Percentiles rank a stretch among this genome's conserved stretches.
Conservation (phyloP, 2,797 vertebrate genomes). For the Brachyalestes nurse region DNA sequence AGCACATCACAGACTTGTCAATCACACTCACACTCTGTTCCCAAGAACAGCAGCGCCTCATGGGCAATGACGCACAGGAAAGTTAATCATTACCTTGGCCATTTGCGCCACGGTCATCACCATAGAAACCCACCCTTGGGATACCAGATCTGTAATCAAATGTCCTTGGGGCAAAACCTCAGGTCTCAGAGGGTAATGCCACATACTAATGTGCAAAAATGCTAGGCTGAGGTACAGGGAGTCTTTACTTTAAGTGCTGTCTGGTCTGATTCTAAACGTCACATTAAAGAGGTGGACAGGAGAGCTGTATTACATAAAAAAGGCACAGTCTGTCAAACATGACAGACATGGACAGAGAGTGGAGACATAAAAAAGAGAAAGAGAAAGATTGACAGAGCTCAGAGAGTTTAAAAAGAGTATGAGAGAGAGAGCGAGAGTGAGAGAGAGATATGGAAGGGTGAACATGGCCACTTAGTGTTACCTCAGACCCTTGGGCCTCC, state of each 20-base stretch:
- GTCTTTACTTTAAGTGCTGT: not conserved
- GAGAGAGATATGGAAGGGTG: slow-evolving; percentile 9
- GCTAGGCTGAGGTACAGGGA: not conserved
- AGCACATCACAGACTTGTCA: slow-evolving; percentile 23
- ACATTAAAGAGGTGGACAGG: not conserved
- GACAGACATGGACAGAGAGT: slow-evolving; percentile 64
- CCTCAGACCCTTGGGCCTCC: slow-evolving; percentile 5
- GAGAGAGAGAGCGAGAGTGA: slow-evolving; percentile 8
- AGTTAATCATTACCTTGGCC: slow-evolving; percentile 7
- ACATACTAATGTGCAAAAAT: not conserved
- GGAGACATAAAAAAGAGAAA: slow-evolving; percentile 33
- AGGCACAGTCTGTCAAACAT: slow-evolving; percentile 68
- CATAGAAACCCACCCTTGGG: slow-evolving; percentile 24
- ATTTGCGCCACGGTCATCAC: slow-evolving; percentile 21
- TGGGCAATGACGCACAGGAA: slow-evolving; percentile 36
- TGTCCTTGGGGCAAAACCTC: slow-evolving; percentile 29
- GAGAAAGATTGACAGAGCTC: slow-evolving; percentile 7
- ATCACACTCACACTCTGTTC: slow-evolving; percentile 42
- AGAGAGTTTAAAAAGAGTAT: not conserved
- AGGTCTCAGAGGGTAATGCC: not conserved
- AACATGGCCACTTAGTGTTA: slow-evolving; percentile 38
- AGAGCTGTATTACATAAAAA: slow-evolving; percentile 62
- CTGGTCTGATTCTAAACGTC: not conserved
- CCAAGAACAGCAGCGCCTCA: slow-evolving; percentile 27
- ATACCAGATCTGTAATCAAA: slow-evolving; percentile 13